Percentiles rank a stretch among this genome's conserved stretches.
These are phyloP conservation scores for Morinoia aosen DNA, from an alignment of 2,888 invertebrate species.

Conservation along the genomic window DNA sequence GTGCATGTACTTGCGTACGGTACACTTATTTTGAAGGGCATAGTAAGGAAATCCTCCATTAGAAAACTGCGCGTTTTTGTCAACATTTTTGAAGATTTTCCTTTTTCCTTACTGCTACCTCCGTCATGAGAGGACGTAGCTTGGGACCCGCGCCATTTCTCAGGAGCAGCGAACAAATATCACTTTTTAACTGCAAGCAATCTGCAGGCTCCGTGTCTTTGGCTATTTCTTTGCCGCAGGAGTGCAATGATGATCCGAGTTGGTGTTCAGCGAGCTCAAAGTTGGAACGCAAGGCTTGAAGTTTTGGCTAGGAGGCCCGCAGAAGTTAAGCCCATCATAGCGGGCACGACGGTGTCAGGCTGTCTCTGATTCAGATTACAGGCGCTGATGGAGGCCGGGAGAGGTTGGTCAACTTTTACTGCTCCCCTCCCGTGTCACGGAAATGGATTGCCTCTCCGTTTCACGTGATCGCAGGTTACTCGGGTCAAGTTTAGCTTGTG, in stretches of 20 bases:
- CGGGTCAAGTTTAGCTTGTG: background rate
- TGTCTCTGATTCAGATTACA: slow-evolving; percentile 17
- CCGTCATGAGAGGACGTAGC: background rate
- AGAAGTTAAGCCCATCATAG: background rate
- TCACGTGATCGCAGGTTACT: background rate
- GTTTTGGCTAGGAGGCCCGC: background rate
- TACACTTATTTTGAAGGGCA: background rate
- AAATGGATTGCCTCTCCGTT: background rate
- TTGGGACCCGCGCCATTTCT: background rate
- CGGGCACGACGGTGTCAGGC: background rate
- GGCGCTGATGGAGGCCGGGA: background rate
- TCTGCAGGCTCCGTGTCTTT: background rate
- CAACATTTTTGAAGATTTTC: background rate
- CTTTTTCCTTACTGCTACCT: background rate
- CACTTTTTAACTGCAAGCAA: background rate
- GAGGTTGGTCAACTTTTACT: background rate
- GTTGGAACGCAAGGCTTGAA: background rate
- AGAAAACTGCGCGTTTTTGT: background rate
- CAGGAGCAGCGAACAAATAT: background rate
- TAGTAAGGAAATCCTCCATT: background rate
- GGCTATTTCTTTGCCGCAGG: background rate
- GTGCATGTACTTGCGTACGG: background rate
- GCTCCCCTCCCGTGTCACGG: background rate
- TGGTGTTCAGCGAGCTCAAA: background rate
- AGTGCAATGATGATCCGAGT: background rate